phyloP scores from a whole-genome alignment of 2,888 invertebrate genomes.

The Mimumesa dahlbomi region DNA sequence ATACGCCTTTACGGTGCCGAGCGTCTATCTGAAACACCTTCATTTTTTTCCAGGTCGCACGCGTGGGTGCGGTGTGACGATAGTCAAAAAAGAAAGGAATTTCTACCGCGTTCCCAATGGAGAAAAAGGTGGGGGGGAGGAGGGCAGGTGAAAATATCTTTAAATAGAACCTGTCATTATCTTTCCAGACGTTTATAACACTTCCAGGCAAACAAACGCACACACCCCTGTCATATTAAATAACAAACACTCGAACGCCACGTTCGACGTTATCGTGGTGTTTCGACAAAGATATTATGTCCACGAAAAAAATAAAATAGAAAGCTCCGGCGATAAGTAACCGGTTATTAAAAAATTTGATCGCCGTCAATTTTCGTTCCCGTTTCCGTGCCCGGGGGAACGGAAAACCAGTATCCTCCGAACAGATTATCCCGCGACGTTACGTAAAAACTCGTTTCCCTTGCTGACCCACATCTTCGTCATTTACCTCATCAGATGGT shows the following conservation, averaged over 20 bases:
- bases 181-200: too few relatives aligned
- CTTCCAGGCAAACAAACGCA: too few relatives aligned
- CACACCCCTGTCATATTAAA: too few relatives aligned
- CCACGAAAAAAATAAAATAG: too few relatives aligned
- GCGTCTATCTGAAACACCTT: slow-evolving; percentile 3
- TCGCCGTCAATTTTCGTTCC: not conserved
- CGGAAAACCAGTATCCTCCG: slow-evolving; percentile 8
- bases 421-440: slow-evolving; percentile 49
- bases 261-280: too few relatives aligned
- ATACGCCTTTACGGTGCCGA: not conserved
- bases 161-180: too few relatives aligned
- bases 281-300: too few relatives aligned
- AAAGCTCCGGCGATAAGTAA: too few relatives aligned
- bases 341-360: too few relatives aligned
- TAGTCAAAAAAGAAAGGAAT: slow-evolving; percentile 34
- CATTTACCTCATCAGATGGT: slow-evolving; percentile 21
- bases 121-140: not conserved
- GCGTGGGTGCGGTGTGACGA: slow-evolving; percentile 1
- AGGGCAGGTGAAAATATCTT: slow-evolving; percentile 7
- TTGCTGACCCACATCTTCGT: slow-evolving; percentile 63
- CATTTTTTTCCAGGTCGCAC: slow-evolving; percentile 37
- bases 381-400: slow-evolving; percentile 18
- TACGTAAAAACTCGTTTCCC: slow-evolving; percentile 73
- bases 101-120: too few relatives aligned
- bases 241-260: too few relatives aligned